Base-by-base conservation (phyloP, 64 coral and sea anemone species). In the Exaiptasia diaphana region DNA sequence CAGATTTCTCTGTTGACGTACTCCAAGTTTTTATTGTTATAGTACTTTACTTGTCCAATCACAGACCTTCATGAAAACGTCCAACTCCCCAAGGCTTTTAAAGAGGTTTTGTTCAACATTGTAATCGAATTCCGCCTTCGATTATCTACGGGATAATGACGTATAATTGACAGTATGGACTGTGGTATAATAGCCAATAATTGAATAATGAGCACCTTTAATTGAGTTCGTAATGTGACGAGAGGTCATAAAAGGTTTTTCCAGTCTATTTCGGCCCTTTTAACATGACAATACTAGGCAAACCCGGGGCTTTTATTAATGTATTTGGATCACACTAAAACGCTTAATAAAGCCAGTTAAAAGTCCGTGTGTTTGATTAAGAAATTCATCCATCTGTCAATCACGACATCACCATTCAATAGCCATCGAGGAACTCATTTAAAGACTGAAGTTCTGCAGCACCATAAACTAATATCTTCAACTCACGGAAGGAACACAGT, bases 121-220 rank as follows among this genome's bases (percentile, higher is more conserved):
- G 72, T 78, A 87, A 87, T 78, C 78, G 84, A 87, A 87, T 87
- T 78, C 84, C 75, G 64, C 84, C 73, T 78, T 87, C 73, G 84
- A 87, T 87, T 87, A 87, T 87, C 84, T 78, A 13, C 39, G 44
- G 36, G 84, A 87, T 87, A 87, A 87, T 87, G 73, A 75, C 18
- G 18, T 87, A 32, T 78, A 87, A 87, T 87, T 87, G 84, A 76
- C 84, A 87, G 56, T 78, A 61, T 68, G 74, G 74, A 43, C 74
- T 58, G 75, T 45, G 45, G 63, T 78, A 87, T 87, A 67, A 87
- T 87, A 87, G 78, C 62, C 84, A 77, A 46, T 87, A 87, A 87
- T 76, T 87, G 84, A 78, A 69, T 87, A 87, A 87, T 31, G 84
- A 87, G 72, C 84, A 40, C 59, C 74, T 61, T 87, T 87, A 87